A percentile compares a stretch with the other conserved stretches of the same genome.
Conservation (phyloP, 2,888 invertebrate genomes). For the Melikaiella ostensackeni region DNA sequence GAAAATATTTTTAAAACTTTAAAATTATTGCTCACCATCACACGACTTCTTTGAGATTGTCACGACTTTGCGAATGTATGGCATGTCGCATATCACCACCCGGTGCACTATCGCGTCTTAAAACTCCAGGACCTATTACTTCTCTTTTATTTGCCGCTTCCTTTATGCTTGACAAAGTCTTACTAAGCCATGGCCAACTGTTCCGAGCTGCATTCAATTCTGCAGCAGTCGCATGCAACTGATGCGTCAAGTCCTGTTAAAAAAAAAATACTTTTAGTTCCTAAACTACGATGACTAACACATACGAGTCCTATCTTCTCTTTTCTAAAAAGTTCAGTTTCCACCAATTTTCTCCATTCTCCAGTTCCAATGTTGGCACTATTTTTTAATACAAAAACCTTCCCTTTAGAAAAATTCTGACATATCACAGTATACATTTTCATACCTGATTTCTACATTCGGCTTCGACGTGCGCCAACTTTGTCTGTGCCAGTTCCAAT, state of each 20-base stretch:
- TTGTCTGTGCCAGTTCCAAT: constrained; percentile 96
- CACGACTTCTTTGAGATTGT: constrained; percentile 73
- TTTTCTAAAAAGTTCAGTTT: too few species aligned
- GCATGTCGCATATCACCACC: constrained; percentile 70
- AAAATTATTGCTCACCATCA: constrained; percentile 59
- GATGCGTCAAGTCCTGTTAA: constrained; percentile 90
- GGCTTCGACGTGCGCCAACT: constrained; percentile 97
- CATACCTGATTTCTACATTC: constrained; percentile 95
- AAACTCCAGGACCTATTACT: constrained; percentile 63
- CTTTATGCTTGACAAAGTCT: constrained; percentile 90
- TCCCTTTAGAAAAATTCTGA: not conserved
- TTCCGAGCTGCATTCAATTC: constrained; percentile 86
- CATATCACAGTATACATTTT: not conserved
- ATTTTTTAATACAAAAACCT: not conserved
- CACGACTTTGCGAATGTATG: constrained; percentile 72
- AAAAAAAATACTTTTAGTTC: constrained; percentile 17
- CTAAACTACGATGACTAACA: not conserved
- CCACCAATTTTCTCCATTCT: not conserved
- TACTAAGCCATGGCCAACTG: constrained; percentile 96
- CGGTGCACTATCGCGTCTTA: constrained; percentile 79
- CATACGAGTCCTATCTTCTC: too few species aligned
- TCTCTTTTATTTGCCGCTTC: constrained; percentile 83
- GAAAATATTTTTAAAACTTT: not conserved
- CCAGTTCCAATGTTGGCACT: not conserved
- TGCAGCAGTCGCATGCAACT: constrained; percentile 88